Evolutionary conservation across 2,888 invertebrate species (phyloP).

Genomic region (Tetragonula carbonaria): DNA sequence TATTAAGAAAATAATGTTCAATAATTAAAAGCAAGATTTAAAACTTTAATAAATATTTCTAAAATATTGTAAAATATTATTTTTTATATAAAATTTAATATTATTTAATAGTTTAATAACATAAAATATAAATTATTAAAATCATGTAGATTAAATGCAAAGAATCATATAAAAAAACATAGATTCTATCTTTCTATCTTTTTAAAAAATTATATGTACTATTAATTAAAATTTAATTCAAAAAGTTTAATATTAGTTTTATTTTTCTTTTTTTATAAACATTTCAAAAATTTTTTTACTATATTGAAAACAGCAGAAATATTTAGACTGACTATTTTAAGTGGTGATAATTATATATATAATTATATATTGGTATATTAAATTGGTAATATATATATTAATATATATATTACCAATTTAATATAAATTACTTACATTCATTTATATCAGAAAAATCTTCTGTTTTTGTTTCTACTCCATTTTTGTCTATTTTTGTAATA

Average conservation of each 20-base stretch:
- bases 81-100: too few species aligned
- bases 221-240: not conserved
- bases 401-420: not conserved
- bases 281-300: not conserved
- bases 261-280: not conserved
- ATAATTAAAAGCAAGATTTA: too few species aligned
- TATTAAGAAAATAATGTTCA: too few species aligned
- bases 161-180: not conserved
- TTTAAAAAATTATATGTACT: not conserved
- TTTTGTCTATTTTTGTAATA: slow-evolving; percentile 75
- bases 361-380: not conserved
- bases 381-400: not conserved
- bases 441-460: slow-evolving; percentile 79
- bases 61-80: too few species aligned
- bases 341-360: not conserved
- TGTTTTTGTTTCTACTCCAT: slow-evolving; percentile 78
- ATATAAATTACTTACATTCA: slow-evolving; percentile 73
- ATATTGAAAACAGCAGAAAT: not conserved
- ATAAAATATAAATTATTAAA: too few species aligned
- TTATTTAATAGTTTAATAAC: too few species aligned
- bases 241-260: not conserved
- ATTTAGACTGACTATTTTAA: not conserved
- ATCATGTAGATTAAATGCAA: too few species aligned
- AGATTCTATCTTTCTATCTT: not conserved
- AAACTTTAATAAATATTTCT: too few species aligned